Conservation (phyloP, 2,797 vertebrate species). For the Leptatherina wallacei region DNA sequence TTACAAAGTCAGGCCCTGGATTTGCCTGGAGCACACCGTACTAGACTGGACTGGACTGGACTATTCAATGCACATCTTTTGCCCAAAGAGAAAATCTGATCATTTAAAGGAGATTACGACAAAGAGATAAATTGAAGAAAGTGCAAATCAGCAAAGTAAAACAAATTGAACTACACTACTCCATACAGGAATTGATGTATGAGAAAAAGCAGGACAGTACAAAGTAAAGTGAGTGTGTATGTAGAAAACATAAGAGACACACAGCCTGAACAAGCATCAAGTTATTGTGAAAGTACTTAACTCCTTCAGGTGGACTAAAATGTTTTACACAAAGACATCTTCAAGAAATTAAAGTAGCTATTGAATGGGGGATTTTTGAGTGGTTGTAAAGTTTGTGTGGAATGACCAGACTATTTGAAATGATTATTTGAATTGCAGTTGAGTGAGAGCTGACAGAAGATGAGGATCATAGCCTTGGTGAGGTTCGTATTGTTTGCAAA, state of each 20-base stretch:
- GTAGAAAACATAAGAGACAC: conserved; percentile 32
- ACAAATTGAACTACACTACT: conserved; percentile 57
- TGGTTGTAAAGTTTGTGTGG: conserved; percentile 44
- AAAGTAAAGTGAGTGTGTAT: conserved; percentile 32
- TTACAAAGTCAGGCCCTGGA: conserved; percentile 51
- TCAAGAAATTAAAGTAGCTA: conserved; percentile 24
- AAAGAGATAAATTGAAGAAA: conserved; percentile 56
- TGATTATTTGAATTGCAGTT: conserved; percentile 59
- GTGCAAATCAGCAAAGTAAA: conserved; percentile 47
- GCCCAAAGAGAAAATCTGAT: conserved; percentile 53
- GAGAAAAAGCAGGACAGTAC: conserved; percentile 46
- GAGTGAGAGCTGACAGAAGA: conserved; percentile 56
- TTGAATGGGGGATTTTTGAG: conserved; percentile 12
- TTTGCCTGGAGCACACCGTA: conserved; percentile 56
- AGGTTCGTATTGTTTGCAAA: conserved; percentile 59
- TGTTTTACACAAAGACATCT: conserved; percentile 27
- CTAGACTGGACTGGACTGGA: conserved; percentile 77
- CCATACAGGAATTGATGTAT: conserved; percentile 48
- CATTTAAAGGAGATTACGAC: conserved; percentile 55
- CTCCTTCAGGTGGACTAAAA: conserved; percentile 26
- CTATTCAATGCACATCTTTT: conserved; percentile 45
- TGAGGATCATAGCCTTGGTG: conserved; percentile 67
- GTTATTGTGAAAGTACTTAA: conserved; percentile 27
- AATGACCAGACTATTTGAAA: conserved; percentile 54
- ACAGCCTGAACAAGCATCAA: conserved; percentile 34